These are phyloP conservation scores for Patella pellucida DNA, from an alignment of 2,888 invertebrate genomes.

Conservation along the genomic window DNA sequence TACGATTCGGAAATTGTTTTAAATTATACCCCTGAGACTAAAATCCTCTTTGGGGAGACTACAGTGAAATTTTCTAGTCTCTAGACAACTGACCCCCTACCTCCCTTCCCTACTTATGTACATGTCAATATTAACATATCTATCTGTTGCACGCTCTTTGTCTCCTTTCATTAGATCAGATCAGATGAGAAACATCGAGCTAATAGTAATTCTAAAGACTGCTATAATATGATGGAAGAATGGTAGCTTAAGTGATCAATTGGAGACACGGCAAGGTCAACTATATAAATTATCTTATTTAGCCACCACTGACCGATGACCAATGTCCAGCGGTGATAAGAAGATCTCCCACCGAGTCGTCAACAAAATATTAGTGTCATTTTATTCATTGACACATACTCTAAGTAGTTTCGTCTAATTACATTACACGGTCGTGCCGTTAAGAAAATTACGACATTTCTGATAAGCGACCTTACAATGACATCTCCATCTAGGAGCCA, in stretches of 20 bases:
- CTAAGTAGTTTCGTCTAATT: slow-evolving; percentile 1
- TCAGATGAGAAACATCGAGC: neutral
- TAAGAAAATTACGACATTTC: too few relatives aligned
- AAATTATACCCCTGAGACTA: too few relatives aligned
- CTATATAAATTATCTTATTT: neutral
- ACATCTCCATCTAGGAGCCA: too few relatives aligned
- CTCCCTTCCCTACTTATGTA: too few relatives aligned
- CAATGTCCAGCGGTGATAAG: slow-evolving; percentile 6
- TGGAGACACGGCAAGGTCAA: neutral
- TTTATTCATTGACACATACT: neutral
- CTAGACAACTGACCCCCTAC: too few relatives aligned
- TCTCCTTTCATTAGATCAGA: neutral
- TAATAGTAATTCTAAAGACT: too few relatives aligned
- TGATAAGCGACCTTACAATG: too few relatives aligned
- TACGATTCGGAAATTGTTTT: too few relatives aligned
- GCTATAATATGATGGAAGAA: too few relatives aligned
- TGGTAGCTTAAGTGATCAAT: neutral
- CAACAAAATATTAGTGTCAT: slow-evolving; percentile 11
- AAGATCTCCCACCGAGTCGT: slow-evolving; percentile 5
- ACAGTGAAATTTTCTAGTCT: too few relatives aligned
- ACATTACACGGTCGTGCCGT: neutral
- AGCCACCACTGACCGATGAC: neutral
- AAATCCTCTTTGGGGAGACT: too few relatives aligned
- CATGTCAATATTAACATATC: too few relatives aligned
- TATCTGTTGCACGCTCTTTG: neutral